Evolutionary conservation across 2,888 invertebrate species (phyloP).

Genomic region (Hipparchia semele): DNA sequence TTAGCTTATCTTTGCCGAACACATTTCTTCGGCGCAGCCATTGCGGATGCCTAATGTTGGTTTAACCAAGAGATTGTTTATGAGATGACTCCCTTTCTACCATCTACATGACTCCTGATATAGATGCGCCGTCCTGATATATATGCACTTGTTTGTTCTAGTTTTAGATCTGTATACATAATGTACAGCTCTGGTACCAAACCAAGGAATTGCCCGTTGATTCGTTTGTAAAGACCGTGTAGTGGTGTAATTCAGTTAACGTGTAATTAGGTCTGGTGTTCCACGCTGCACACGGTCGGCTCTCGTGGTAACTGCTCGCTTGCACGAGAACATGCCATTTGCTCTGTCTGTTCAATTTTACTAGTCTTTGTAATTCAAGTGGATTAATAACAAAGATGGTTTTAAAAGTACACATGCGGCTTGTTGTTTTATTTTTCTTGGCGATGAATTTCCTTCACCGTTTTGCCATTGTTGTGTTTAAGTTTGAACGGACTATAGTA

Average conservation of each 20-base stretch:
- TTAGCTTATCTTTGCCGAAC: too few relatives aligned
- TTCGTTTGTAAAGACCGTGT: constrained; percentile 25
- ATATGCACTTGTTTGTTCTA: too few relatives aligned
- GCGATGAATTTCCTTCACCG: background rate
- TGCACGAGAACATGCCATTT: constrained; percentile 49
- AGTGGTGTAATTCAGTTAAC: constrained; percentile 39
- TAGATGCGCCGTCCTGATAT: too few relatives aligned
- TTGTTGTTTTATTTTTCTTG: background rate
- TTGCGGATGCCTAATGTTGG: too few relatives aligned
- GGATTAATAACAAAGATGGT: constrained; percentile 9
- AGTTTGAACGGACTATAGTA: background rate
- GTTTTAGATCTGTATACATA: too few relatives aligned
- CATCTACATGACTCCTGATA: too few relatives aligned
- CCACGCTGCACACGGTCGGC: constrained; percentile 46
- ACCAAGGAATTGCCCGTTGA: constrained; percentile 1
- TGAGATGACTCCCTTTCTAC: too few relatives aligned
- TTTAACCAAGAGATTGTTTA: too few relatives aligned
- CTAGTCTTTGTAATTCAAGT: constrained; percentile 14
- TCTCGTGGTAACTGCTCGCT: constrained; percentile 47
- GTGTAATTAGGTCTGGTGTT: constrained; percentile 44
- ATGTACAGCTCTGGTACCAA: too few relatives aligned
- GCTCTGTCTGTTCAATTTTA: constrained; percentile 21
- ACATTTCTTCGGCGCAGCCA: too few relatives aligned
- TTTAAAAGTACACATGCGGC: background rate
- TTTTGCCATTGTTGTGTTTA: background rate